Base-by-base conservation (phyloP, 1,140 invertebrate species). In the Aphaenogaster floridana region DNA sequence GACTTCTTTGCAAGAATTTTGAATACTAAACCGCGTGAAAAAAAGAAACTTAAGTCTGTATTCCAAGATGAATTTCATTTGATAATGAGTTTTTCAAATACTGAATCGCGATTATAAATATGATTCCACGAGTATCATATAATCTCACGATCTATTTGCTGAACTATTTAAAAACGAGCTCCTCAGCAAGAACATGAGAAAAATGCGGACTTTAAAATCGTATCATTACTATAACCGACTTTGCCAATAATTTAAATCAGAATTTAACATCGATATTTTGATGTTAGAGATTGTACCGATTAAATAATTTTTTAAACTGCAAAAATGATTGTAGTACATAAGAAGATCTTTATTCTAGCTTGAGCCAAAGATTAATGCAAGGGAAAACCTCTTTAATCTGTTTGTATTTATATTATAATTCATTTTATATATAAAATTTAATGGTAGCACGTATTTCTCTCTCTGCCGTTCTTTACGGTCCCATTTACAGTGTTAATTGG, bases 331-430 rank as follows among this genome's bases (percentile, higher is more conserved):
- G 15, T 42, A 7, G 8, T 48, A 7, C 3, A 71, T 7, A 39
- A 11, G 0, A 21, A 39, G 1, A 71, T 52, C 0, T 72, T 54
- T 54, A n/a, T 72, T 72, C 17, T 36, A 36, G 11, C 6, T 57
- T 39, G 13, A 71, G 28, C 5, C 3, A 74, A 39, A 39, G 2
- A 74, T 74, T 13, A 57, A 39, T 57, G 8, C 8, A 11, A 39
- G 0, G 3, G 4, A 54, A 57, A 21, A n/a, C 59, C 21, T 57
- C 15, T 72, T 57, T 15, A 59, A 74, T 74, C 21, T n/a, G 28
- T 76, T 45, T 76, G 28, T 28, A 28, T 28, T 45, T 45, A 76
- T 71, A 54, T 34, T 39, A 39, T 39, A 74, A 74, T 74, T 54
- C n/a, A 57, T 57, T n/a, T 74, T 39, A 57, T 3, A n/a, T 36